Conservation (phyloP, 2,113 vertebrate species). For the Shinisaurus crocodilurus region DNA sequence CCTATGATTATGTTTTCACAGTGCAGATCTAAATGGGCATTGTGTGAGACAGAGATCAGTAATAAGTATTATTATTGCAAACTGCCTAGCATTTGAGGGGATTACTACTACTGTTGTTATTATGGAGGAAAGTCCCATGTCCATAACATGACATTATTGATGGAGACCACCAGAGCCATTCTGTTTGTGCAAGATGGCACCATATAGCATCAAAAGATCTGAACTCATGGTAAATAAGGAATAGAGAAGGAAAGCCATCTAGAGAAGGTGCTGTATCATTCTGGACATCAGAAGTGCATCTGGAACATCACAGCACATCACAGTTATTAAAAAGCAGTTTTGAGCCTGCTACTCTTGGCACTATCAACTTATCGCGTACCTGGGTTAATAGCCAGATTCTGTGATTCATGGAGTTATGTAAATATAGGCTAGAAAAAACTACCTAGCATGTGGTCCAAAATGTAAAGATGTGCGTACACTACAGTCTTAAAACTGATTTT, state of each 20-base stretch:
- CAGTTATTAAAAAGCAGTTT: neutral
- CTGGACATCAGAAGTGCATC: neutral
- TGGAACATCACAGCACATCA: neutral
- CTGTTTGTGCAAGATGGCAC: neutral
- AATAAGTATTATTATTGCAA: neutral
- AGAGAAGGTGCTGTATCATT: neutral
- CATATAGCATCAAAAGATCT: neutral
- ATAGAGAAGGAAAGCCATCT: neutral
- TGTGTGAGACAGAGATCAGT: neutral
- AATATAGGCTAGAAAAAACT: neutral
- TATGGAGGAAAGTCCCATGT: neutral
- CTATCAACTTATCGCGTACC: no score
- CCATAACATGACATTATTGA: neutral
- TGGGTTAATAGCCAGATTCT: neutral
- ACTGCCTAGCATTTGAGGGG: no score
- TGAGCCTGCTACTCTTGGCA: no score
- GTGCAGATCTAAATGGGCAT: neutral
- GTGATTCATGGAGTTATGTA: neutral
- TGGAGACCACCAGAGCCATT: neutral
- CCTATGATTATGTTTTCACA: neutral
- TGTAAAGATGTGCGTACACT: neutral
- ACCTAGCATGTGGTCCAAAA: neutral
- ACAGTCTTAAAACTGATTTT: neutral
- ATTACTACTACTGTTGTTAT: neutral
- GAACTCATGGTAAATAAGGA: neutral